Evolutionary conservation across 1,140 invertebrate species (phyloP).

Genomic region (Steinernema khuongi): DNA sequence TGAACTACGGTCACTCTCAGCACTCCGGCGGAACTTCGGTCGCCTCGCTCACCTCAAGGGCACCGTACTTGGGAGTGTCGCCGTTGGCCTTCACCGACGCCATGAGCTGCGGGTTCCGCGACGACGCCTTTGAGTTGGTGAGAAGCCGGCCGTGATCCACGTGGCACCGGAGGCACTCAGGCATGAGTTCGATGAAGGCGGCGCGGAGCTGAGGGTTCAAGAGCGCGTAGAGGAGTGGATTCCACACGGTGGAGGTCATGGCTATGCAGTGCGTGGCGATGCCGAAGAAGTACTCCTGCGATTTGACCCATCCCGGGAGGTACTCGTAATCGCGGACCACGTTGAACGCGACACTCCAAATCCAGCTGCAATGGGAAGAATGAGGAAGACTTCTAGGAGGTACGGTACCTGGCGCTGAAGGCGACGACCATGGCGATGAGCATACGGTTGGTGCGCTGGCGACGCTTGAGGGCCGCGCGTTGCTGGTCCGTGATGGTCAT

Average conservation of each 20-base stretch:
- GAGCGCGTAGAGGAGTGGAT: slow-evolving; percentile 65
- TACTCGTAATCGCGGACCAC: slow-evolving; percentile 62
- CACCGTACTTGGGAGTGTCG: slow-evolving; percentile 14
- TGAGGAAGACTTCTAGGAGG: not conserved
- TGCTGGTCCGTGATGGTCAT: slow-evolving; percentile 47
- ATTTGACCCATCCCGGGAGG: slow-evolving; percentile 48
- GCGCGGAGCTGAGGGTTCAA: slow-evolving; percentile 60
- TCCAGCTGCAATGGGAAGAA: slow-evolving; percentile 60
- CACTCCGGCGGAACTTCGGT: slow-evolving; percentile 9
- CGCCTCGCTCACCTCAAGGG: slow-evolving; percentile 6
- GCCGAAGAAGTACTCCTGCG: slow-evolving; percentile 60
- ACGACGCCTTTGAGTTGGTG: not conserved
- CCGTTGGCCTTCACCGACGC: not conserved
- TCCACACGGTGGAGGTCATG: slow-evolving; percentile 64
- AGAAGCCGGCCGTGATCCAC: not conserved
- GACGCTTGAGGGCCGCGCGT: slow-evolving; percentile 48
- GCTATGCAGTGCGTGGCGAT: slow-evolving; percentile 64
- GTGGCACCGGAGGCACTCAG: slow-evolving; percentile 36
- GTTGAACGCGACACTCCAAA: slow-evolving; percentile 64
- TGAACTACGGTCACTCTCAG: slow-evolving; percentile 1
- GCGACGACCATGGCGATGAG: slow-evolving; percentile 53
- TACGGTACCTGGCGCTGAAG: slow-evolving; percentile 29
- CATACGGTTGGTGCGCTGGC: slow-evolving; percentile 57
- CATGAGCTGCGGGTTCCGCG: not conserved
- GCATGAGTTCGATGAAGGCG: slow-evolving; percentile 55